A percentile compares a stretch with the other conserved stretches of the same genome.
Conservation (phyloP, 2,797 vertebrate species). For the Xiphophorus birchmanni region DNA sequence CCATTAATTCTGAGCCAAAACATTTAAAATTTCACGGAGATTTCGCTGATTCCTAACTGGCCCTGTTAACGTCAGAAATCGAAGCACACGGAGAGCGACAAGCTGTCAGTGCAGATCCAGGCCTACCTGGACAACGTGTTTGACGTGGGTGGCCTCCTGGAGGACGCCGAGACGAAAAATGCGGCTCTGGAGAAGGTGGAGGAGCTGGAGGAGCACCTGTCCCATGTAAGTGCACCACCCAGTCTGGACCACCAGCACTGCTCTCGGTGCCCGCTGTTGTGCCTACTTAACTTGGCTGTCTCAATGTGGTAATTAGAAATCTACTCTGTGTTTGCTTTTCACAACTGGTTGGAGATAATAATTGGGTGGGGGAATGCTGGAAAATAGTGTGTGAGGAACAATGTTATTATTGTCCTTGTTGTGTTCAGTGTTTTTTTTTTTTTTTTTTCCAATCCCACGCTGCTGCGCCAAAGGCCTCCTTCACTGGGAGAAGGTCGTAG, state of each 20-base stretch:
- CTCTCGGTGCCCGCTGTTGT: conserved; percentile 47
- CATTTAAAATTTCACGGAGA: background rate
- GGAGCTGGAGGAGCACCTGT: conserved; percentile 96
- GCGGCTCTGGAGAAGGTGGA: conserved; percentile 98
- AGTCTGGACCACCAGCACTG: conserved; percentile 63
- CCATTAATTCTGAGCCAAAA: background rate
- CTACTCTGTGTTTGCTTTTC: conserved; percentile 65
- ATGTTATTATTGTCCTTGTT: conserved; percentile 71
- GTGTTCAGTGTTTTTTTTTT: conserved; percentile 47
- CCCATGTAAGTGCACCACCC: conserved; percentile 86
- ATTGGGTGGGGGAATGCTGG: conserved; percentile 58
- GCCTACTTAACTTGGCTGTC: conserved; percentile 59
- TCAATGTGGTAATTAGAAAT: conserved; percentile 62
- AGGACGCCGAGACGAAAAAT: conserved; percentile 97
- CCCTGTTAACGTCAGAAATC: conserved; percentile 83
- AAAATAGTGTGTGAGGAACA: conserved; percentile 66
- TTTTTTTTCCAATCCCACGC: conserved; percentile 62
- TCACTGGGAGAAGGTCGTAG: conserved; percentile 73
- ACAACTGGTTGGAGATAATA: conserved; percentile 63
- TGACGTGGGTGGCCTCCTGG: conserved; percentile 94
- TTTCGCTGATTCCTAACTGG: background rate
- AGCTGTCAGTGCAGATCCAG: conserved; percentile 97
- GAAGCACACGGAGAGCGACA: conserved; percentile 96
- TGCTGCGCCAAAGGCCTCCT: conserved; percentile 65
- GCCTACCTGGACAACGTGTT: conserved; percentile 98